Conservation (phyloP, 2,797 vertebrate species). For the Betta splendens region DNA sequence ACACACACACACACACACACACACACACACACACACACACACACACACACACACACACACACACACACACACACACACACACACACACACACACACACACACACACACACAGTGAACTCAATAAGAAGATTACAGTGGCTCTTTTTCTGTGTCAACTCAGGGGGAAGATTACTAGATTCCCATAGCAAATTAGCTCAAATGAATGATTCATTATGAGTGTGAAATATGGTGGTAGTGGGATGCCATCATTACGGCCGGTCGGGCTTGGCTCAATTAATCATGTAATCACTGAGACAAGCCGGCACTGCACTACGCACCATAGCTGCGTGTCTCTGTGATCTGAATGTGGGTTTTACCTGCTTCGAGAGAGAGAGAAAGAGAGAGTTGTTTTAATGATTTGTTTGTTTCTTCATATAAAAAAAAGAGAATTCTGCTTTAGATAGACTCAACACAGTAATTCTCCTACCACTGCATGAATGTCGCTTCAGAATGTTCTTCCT, state of each 20-base stretch:
- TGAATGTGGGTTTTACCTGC: constrained; percentile 5
- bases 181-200: constrained; percentile 69
- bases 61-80: too few species aligned
- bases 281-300: constrained; percentile 51
- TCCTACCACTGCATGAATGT: constrained; percentile 28
- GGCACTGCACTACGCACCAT: not conserved
- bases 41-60: constrained; percentile 12
- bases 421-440: not conserved
- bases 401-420: constrained; percentile 30
- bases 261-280: constrained; percentile 60
- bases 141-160: constrained; percentile 69
- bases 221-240: constrained; percentile 60
- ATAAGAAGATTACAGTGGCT: constrained; percentile 66
- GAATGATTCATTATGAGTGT: constrained; percentile 67
- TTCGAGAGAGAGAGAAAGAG: constrained; percentile 15
- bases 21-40: constrained; percentile 21
- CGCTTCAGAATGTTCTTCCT: constrained; percentile 30
- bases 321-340: constrained; percentile 11
- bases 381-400: constrained; percentile 34
- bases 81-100: too few species aligned
- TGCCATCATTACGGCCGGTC: constrained; percentile 50
- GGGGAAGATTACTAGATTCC: constrained; percentile 70
- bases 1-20: constrained; percentile 10
- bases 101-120: constrained; percentile 39
- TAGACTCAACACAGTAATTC: constrained; percentile 19